Evolutionary conservation across 2,888 invertebrate species (phyloP).

Genomic region (Melieria picta): DNA sequence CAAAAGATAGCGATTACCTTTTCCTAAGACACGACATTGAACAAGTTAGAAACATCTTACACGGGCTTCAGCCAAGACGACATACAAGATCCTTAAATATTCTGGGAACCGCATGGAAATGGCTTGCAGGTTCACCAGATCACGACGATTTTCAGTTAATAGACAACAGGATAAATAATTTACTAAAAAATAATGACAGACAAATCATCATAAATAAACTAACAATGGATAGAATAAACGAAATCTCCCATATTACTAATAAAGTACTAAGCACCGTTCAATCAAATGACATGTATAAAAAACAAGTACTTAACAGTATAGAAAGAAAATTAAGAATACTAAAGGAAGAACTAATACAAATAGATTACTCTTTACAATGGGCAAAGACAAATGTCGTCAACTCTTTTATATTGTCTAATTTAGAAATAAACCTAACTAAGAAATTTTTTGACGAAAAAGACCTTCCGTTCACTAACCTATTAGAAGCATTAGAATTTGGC

Average conservation of each 20-base stretch:
- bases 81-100: constrained; percentile 21
- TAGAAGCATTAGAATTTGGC: not conserved
- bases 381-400: constrained; percentile 10
- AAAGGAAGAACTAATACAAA: constrained; percentile 11
- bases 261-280: constrained; percentile 3
- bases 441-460: no score
- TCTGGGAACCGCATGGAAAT: constrained; percentile 24
- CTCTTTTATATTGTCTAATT: constrained; percentile 13
- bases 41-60: constrained; percentile 14
- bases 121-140: constrained; percentile 29
- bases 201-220: constrained; percentile 1
- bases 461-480: not conserved
- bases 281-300: constrained; percentile 7
- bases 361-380: not conserved
- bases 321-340: constrained; percentile 12
- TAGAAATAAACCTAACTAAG: constrained; percentile 5
- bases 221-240: not conserved
- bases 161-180: constrained; percentile 13
- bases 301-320: constrained; percentile 5
- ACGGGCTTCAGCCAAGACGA: constrained; percentile 25
- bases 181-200: constrained; percentile 27
- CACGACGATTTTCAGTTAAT: constrained; percentile 28
- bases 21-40: constrained; percentile 22
- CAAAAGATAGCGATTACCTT: constrained; percentile 13
- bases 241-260: constrained; percentile 12